Evolutionary conservation across 2,888 invertebrate species (phyloP).

Genomic region (Drosophila pseudotakahashii): DNA sequence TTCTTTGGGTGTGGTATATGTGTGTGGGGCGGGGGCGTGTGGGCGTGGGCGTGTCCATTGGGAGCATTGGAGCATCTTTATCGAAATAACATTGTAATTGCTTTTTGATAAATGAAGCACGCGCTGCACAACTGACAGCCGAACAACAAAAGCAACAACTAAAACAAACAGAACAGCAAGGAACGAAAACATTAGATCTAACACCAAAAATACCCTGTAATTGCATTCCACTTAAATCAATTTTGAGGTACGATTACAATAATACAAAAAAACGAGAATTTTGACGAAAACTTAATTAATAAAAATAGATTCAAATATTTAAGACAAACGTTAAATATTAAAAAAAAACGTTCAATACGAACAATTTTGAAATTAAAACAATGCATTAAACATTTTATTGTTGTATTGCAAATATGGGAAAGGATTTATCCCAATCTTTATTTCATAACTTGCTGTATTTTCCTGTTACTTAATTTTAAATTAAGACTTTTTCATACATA

Average conservation of each 20-base stretch:
- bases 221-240: slow-evolving; percentile 1
- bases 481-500: not conserved
- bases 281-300: too few species aligned
- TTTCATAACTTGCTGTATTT: not conserved
- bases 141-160: slow-evolving; percentile 36
- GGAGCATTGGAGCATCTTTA: slow-evolving; percentile 50
- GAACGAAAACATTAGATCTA: not conserved
- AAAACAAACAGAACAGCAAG: slow-evolving; percentile 29
- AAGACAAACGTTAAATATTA: not conserved
- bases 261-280: not conserved
- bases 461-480: not conserved
- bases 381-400: not conserved
- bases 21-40: slow-evolving; percentile 20
- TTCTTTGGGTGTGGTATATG: slow-evolving; percentile 5
- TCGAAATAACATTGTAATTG: slow-evolving; percentile 76
- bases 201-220: slow-evolving; percentile 13
- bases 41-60: slow-evolving; percentile 34
- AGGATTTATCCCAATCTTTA: not conserved
- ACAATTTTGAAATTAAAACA: too few species aligned
- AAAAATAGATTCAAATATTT: not conserved
- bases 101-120: slow-evolving; percentile 77
- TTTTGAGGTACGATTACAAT: not conserved
- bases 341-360: too few species aligned
- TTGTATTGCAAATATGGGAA: not conserved
- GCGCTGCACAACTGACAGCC: slow-evolving; percentile 76